Evolutionary conservation across 2,797 vertebrate genomes (phyloP), one percentile per base, ranked within the genome.

Genomic region (Iguana delicatissima): DNA sequence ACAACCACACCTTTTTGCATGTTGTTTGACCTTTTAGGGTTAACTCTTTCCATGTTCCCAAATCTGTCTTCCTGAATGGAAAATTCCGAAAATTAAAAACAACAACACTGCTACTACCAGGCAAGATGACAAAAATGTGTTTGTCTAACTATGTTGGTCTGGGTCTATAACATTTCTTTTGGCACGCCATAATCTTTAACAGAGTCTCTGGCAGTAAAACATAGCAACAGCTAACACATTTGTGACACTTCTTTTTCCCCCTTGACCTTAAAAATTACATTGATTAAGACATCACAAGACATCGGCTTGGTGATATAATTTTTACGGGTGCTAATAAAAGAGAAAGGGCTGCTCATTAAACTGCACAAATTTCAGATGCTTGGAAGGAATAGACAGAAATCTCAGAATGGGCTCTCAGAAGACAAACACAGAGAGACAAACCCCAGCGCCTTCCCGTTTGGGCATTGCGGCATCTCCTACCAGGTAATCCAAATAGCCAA

Each of bases 281-380:
- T 26, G 90, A 89, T 88, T 93, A 93, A 87, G 80, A 87, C 84
- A 93, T 90, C 0, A 0, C 2, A 50, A 92, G 91, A 88, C 82
- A 16, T 91, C 20, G 80, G 59, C 85, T 26, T 29, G 90, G 92
- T 85, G 22, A 29, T 89, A 92, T 90, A 32, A 82, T 94, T 89
- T 91, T 82, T 89, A 81, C 38, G 85, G 81, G 91, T 92, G 93
- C 89, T 92, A 94, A 94, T 93, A 80, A 92, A 92, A 94, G 89
- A 92, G 93, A 91, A 90, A 89, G n/a, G 92, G 89, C 81, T 3
- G 62, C 94, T 95, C 91, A 91, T 95, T 94, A 93, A 95, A 92
- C 73, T 64, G 92, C 89, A 92, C 88, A 94, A 94, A 93, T 96
- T 93, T 93, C 84, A 93, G 93, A 92, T 85, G 93, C 94, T 93